A percentile compares a stretch with the other conserved stretches of the same genome.
These are phyloP conservation scores for Sardina pilchardus DNA, from an alignment of 2,113 vertebrate species.

Conservation along the genomic window DNA sequence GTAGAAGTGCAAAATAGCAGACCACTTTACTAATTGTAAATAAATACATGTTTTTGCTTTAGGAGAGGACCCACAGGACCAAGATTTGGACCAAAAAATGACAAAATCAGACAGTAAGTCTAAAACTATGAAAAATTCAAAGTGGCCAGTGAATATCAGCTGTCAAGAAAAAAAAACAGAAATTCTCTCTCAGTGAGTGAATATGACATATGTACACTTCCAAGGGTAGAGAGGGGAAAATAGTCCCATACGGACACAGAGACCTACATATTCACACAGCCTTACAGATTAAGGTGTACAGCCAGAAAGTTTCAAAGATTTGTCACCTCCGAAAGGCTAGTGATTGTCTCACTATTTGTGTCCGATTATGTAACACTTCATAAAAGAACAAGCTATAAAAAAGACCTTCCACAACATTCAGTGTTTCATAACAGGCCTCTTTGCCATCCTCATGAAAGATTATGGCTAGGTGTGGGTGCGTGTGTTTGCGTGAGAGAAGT, in stretches of 20 bases:
- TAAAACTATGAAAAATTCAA: background rate
- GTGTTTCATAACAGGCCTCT: background rate
- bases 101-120: conserved; percentile 97
- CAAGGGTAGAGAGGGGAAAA: background rate
- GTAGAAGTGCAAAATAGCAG: background rate
- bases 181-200: background rate
- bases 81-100: conserved; percentile 91
- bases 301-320: background rate
- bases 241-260: background rate
- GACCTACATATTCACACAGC: background rate
- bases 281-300: background rate
- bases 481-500: background rate
- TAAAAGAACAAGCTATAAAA: background rate
- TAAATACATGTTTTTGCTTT: conserved; percentile 43
- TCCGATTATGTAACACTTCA: background rate
- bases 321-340: background rate
- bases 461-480: background rate
- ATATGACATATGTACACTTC: background rate
- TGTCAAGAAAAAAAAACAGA: background rate
- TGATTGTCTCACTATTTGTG: background rate
- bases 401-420: background rate
- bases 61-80: conserved; percentile 93
- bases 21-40: background rate
- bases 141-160: background rate
- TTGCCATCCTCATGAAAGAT: background rate